Evolutionary conservation across 1,140 invertebrate species (phyloP).

Genomic region (Drosophila truncata): DNA sequence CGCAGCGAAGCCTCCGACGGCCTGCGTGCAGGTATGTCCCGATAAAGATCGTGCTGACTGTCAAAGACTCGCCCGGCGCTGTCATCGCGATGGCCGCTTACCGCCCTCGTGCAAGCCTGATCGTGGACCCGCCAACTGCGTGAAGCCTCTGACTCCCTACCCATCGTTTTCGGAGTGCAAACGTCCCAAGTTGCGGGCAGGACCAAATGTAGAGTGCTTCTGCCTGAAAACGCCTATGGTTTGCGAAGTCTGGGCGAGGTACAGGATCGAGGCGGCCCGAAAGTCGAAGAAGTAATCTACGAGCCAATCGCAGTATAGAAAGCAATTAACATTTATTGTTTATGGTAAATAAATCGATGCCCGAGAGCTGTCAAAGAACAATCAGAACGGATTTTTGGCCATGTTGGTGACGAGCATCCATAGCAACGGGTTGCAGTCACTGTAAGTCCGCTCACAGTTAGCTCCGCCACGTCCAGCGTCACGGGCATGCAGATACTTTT

Average conservation of each 20-base stretch:
- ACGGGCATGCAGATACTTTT: slow-evolving; percentile 68
- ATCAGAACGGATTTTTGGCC: slow-evolving; percentile 53
- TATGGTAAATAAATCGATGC: not conserved
- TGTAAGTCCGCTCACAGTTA: slow-evolving; percentile 55
- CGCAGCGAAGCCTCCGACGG: slow-evolving; percentile 29
- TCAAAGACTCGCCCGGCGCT: slow-evolving; percentile 38
- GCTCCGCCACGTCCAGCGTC: slow-evolving; percentile 66
- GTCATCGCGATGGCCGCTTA: slow-evolving; percentile 44
- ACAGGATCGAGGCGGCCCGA: slow-evolving; percentile 1
- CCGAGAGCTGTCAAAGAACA: not conserved
- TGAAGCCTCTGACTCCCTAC: slow-evolving; percentile 61
- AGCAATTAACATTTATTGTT: not conserved
- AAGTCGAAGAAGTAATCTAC: slow-evolving; percentile 12
- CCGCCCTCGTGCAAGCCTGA: slow-evolving; percentile 32
- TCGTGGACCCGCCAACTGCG: slow-evolving; percentile 11
- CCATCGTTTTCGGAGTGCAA: slow-evolving; percentile 61
- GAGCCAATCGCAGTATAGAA: not conserved
- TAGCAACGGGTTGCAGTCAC: slow-evolving; percentile 47
- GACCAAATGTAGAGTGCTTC: slow-evolving; percentile 45
- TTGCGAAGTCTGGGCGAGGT: slow-evolving; percentile 61
- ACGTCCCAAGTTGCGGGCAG: not conserved
- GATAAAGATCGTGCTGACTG: not conserved
- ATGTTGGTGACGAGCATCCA: slow-evolving; percentile 60
- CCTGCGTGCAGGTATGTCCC: slow-evolving; percentile 32
- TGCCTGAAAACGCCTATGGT: slow-evolving; percentile 51